Evolutionary conservation across 2,797 vertebrate genomes (phyloP).

Genomic region (Tarsius wallacei): DNA sequence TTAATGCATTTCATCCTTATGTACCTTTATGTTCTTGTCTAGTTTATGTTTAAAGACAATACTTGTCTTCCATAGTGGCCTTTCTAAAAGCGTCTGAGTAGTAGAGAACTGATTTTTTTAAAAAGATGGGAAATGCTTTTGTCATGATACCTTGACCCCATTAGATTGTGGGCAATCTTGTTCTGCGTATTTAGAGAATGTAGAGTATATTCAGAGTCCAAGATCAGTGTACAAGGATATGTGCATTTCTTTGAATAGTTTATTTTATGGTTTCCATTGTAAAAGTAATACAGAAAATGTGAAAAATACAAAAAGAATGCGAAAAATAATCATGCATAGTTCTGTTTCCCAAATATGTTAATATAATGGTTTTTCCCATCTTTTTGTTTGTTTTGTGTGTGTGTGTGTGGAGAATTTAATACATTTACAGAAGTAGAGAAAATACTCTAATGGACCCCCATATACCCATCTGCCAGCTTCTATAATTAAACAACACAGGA

Average conservation of each 20-base stretch:
- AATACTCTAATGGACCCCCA: too few species aligned
- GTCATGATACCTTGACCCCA: neutral
- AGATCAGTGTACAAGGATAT: neutral
- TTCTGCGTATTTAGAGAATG: neutral
- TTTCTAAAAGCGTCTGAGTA: neutral
- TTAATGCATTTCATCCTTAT: neutral
- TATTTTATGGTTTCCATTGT: conserved; percentile 41
- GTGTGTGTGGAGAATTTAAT: neutral
- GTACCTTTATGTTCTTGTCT: conserved; percentile 4
- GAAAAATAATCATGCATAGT: neutral
- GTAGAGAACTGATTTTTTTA: neutral
- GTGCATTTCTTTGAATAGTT: conserved; percentile 20
- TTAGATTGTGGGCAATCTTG: neutral
- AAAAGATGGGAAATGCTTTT: neutral
- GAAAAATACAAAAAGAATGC: neutral
- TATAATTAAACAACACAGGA: neutral
- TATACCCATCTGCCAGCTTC: neutral
- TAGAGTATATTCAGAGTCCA: neutral
- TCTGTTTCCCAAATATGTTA: conserved; percentile 13
- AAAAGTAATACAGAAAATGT: conserved; percentile 30
- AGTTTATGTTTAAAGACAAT: neutral
- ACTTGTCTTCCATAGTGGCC: conserved; percentile 8
- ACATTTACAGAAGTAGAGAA: conserved; percentile 8
- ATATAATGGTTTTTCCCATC: neutral
- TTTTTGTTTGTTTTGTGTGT: neutral